A percentile compares a stretch with the other conserved stretches of the same genome.
Evolutionary conservation across 1,140 invertebrate species (phyloP).

Genomic region (Platorchestia sp.): DNA sequence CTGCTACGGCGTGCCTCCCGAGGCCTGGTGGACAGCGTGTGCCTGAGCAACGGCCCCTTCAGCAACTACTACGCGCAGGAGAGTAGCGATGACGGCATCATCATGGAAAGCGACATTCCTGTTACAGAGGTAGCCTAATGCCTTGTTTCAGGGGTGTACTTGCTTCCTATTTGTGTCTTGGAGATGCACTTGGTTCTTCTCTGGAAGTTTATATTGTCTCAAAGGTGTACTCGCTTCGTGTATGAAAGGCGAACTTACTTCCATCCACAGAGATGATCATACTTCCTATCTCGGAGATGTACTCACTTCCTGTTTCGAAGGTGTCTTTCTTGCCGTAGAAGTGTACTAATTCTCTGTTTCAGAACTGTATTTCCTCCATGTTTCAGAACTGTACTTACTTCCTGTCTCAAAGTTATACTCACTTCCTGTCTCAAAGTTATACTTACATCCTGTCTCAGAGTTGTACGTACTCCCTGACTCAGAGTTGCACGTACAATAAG

Average conservation of each 20-base stretch:
- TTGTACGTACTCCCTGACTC: no score
- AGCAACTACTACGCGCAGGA: constrained; percentile 89
- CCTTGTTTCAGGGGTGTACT: background rate
- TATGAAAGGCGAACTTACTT: no score
- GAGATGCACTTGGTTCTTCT: no score
- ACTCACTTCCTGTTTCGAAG: background rate
- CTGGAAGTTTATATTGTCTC: no score
- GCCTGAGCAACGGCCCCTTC: constrained; percentile 76
- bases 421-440: background rate
- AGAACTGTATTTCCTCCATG: no score
- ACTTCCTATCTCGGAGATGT: no score
- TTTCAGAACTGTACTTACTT: no score
- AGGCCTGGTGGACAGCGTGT: constrained; percentile 68
- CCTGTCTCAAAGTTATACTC: background rate
- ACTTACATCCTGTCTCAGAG: no score
- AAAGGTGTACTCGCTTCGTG: background rate
- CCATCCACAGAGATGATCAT: no score
- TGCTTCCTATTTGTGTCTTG: no score
- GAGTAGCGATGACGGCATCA: constrained; percentile 83
- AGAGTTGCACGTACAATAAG: no score
- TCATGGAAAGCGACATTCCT: constrained; percentile 85
- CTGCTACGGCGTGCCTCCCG: constrained; percentile 73
- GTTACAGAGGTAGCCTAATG: constrained; percentile 80
- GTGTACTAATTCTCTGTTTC: no score
- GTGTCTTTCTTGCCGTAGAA: background rate